Evolutionary conservation across 2,113 vertebrate species (phyloP).

Genomic region (Puffinus mauretanicus): DNA sequence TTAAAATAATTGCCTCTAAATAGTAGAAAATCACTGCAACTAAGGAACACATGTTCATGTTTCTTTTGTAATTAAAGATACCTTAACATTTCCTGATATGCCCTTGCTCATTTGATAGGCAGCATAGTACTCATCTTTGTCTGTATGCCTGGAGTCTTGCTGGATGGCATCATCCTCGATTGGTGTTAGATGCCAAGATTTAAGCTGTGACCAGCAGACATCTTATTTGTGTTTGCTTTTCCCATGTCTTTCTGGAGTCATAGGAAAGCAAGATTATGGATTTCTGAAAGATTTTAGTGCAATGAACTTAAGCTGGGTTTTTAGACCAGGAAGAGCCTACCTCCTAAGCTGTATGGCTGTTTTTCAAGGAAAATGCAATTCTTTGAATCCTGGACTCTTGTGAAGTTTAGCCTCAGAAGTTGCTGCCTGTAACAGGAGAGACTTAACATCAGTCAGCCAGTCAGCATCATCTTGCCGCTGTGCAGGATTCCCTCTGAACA

Average conservation of each 20-base stretch:
- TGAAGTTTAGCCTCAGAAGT: background rate
- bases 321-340: background rate
- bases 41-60: background rate
- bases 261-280: background rate
- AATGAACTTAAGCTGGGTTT: background rate
- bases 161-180: background rate
- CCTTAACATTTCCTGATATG: background rate
- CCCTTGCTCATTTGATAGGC: background rate
- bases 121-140: background rate
- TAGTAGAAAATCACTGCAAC: background rate
- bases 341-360: background rate
- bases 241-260: background rate
- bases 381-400: background rate
- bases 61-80: background rate
- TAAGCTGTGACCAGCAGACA: background rate
- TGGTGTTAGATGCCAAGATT: rapidly evolving
- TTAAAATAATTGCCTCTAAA: background rate
- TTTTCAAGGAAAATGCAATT: background rate
- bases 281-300: background rate
- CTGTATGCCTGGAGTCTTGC: background rate
- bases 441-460: background rate
- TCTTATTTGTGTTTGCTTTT: background rate
- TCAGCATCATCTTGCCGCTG: rapidly evolving
- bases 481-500: background rate
- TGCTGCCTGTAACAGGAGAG: background rate